Percentiles rank a stretch among this genome's conserved stretches.
These are phyloP conservation scores for Caerostris extrusa DNA, from an alignment of 1,140 invertebrate species.

Conservation along the genomic window DNA sequence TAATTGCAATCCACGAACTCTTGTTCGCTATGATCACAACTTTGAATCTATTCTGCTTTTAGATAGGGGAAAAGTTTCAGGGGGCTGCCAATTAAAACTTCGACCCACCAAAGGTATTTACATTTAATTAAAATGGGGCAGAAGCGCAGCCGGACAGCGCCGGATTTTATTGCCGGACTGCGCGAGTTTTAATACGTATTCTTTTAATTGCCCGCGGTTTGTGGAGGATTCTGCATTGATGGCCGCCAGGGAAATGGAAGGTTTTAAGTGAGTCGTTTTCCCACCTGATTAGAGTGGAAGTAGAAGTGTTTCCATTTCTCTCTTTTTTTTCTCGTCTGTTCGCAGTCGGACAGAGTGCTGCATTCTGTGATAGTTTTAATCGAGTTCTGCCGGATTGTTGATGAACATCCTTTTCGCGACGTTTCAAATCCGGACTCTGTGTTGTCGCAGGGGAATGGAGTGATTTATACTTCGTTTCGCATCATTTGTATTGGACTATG, in stretches of 20 bases:
- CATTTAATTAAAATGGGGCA: slow-evolving; percentile 42
- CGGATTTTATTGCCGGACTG: background rate
- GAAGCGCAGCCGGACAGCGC: background rate
- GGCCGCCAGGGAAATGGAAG: too few species aligned
- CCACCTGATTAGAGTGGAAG: background rate
- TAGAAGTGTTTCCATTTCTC: background rate
- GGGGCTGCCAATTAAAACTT: slow-evolving; percentile 1
- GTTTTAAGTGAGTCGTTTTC: slow-evolving; percentile 28
- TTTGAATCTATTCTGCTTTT: background rate
- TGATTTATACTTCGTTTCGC: too few species aligned
- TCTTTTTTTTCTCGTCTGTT: background rate
- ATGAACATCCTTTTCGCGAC: too few species aligned
- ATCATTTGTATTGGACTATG: too few species aligned
- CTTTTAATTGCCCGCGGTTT: slow-evolving; percentile 38
- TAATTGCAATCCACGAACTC: background rate
- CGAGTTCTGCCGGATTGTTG: too few species aligned
- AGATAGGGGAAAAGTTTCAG: background rate
- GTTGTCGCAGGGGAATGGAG: too few species aligned
- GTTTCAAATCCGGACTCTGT: too few species aligned
- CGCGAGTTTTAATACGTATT: slow-evolving; percentile 36
- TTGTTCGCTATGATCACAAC: background rate
- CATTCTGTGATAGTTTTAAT: too few species aligned
- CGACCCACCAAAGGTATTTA: background rate
- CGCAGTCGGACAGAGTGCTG: too few species aligned
- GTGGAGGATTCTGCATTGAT: background rate